Percentiles rank a stretch among this genome's conserved stretches.
phyloP scores from a whole-genome alignment of 2,888 invertebrate genomes.

The Parelbella ahira region DNA sequence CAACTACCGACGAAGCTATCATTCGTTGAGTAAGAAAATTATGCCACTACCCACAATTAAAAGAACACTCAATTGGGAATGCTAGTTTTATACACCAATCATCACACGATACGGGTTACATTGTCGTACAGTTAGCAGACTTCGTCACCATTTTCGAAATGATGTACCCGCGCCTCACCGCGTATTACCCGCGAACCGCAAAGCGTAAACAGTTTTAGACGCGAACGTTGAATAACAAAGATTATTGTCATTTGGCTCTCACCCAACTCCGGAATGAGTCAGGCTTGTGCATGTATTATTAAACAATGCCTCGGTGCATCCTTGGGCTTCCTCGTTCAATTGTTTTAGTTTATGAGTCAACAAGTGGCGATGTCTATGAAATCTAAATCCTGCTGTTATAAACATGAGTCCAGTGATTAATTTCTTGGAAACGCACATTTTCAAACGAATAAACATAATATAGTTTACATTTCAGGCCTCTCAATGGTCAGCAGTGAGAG shows the following conservation, averaged over 20 bases:
- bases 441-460: not conserved
- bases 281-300: conserved; percentile 42
- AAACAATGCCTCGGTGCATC: conserved; percentile 56
- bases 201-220: conserved; percentile 24
- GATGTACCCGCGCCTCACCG: too few species aligned
- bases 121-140: too few species aligned
- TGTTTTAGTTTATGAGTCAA: conserved; percentile 49
- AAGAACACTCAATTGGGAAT: too few species aligned
- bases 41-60: too few species aligned
- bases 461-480: not conserved
- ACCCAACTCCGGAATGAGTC: conserved; percentile 41
- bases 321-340: conserved; percentile 47
- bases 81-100: too few species aligned
- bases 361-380: conserved; percentile 33
- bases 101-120: too few species aligned
- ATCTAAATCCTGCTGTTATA: conserved; percentile 25
- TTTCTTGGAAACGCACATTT: conserved; percentile 20
- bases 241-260: conserved; percentile 40
- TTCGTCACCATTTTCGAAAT: too few species aligned
- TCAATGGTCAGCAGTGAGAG: too few species aligned
- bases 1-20: too few species aligned
- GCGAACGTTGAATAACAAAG: conserved; percentile 32
- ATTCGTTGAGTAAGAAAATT: too few species aligned
- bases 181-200: conserved; percentile 11
- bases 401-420: conserved; percentile 28